Base-by-base conservation (phyloP, 2,113 vertebrate genomes). In the Microcebus ravelobensis region DNA sequence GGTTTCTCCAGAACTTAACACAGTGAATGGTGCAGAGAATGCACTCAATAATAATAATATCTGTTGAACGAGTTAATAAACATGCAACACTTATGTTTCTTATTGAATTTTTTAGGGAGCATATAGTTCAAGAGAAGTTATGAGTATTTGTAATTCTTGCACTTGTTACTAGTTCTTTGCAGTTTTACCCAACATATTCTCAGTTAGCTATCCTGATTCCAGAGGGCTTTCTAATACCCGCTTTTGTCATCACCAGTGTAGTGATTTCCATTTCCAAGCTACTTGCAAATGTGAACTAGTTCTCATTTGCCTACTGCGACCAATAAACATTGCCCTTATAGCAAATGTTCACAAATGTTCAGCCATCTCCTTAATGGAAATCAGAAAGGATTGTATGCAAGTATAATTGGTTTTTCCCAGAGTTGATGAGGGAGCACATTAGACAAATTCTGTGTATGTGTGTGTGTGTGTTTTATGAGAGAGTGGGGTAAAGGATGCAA, bases 381-480 rank as follows among this genome's bases (percentile, higher is more conserved):
- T 50, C 74, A 93, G 68, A 80, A 80, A 91, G 48, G 4, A 9
- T 61, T 93, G 48, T 91, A 48, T 74, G 67, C 8, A 71, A 84
- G 29, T 94, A 12, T 48, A 95, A 90, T 90, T 97, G 27, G n/a
- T 95, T 92, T 96, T 48, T 70, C 27, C 27, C 34, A 82, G 65
- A 94, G 84, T 94, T 95, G 70, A 50, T 85, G n/a, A 67, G 45
- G 57, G 25, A 93, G 29, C 21, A 57, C 52, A 81, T 8, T 76
- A 23, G n/a, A 73, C 23, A 94, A 88, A 48, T 76, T 77, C 12
- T 90, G 1, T 90, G 71, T 48, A 1, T 77, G 5, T 77, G 29
- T 52, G 5, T 77, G 45, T 50, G 25, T 79, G 29, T 36, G 52
- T 48, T 85, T 91, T 82, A 82, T 96, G 36, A 81, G 25, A 89